phyloP scores from a whole-genome alignment of 2,797 vertebrate species.

The Morus bassanus region DNA sequence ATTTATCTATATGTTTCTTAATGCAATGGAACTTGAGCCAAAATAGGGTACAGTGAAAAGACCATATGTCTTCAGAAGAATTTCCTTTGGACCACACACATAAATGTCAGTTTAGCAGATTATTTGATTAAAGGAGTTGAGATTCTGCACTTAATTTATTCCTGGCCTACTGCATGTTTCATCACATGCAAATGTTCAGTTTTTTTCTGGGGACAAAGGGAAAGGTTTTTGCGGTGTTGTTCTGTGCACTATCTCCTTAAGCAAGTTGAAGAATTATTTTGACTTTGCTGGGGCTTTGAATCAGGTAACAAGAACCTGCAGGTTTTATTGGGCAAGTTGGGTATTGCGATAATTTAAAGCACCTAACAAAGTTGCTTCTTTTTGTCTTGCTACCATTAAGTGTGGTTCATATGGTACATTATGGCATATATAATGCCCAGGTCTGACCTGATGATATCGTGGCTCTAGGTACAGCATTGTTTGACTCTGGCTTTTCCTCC shows the following conservation, averaged over 20 bases:
- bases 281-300: background rate
- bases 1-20: background rate
- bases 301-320: background rate
- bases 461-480: background rate
- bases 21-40: background rate
- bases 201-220: background rate
- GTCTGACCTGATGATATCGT: background rate
- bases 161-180: background rate
- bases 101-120: background rate
- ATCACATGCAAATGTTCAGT: background rate
- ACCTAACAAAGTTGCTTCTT: background rate
- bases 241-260: background rate
- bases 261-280: background rate
- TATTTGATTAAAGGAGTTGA: conserved; percentile 11
- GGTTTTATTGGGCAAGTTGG: background rate
- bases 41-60: background rate
- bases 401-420: background rate
- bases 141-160: conserved; percentile 42
- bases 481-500: background rate
- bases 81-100: conserved; percentile 9
- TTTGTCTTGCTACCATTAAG: background rate
- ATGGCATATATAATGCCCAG: background rate
- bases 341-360: background rate
- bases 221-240: background rate
- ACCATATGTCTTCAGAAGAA: background rate